A percentile compares a stretch with the other conserved stretches of the same genome.
These are phyloP conservation scores for Tuberolachnus salignus DNA, from an alignment of 2,888 invertebrate genomes.

Conservation along the genomic window DNA sequence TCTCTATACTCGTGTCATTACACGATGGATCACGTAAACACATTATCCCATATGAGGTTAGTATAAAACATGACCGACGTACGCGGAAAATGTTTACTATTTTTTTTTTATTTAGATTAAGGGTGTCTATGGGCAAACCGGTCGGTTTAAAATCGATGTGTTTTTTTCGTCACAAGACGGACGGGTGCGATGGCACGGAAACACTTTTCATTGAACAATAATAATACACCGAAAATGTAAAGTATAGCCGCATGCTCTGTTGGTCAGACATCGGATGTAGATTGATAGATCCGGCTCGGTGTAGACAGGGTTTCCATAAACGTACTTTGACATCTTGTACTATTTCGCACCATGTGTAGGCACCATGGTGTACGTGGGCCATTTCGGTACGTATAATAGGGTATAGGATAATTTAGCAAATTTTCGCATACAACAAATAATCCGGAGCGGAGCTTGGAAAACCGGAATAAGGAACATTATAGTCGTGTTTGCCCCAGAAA, in stretches of 20 bases:
- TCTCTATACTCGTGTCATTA: not conserved
- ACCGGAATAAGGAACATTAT: too few relatives aligned
- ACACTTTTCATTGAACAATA: not conserved
- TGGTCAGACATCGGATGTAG: slow-evolving; percentile 18
- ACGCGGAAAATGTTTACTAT: not conserved
- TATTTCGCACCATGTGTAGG: too few relatives aligned
- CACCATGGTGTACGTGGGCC: too few relatives aligned
- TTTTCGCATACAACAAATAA: too few relatives aligned
- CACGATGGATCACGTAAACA: too few relatives aligned
- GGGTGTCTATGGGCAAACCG: not conserved
- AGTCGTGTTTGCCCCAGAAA: too few relatives aligned
- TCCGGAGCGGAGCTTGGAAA: too few relatives aligned
- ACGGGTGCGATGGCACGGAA: not conserved
- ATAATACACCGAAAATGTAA: not conserved
- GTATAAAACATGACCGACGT: not conserved
- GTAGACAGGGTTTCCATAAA: too few relatives aligned
- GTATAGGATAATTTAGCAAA: too few relatives aligned
- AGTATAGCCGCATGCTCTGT: not conserved
- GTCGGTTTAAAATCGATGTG: slow-evolving; percentile 13
- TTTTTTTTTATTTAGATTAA: not conserved
- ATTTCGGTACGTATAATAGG: too few relatives aligned
- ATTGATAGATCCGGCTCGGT: slow-evolving; percentile 13
- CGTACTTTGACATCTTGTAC: too few relatives aligned
- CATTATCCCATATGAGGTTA: not conserved
- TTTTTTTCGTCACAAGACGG: not conserved